Conservation (phyloP, 2,888 invertebrate genomes). For the Alsophila aescularia region DNA sequence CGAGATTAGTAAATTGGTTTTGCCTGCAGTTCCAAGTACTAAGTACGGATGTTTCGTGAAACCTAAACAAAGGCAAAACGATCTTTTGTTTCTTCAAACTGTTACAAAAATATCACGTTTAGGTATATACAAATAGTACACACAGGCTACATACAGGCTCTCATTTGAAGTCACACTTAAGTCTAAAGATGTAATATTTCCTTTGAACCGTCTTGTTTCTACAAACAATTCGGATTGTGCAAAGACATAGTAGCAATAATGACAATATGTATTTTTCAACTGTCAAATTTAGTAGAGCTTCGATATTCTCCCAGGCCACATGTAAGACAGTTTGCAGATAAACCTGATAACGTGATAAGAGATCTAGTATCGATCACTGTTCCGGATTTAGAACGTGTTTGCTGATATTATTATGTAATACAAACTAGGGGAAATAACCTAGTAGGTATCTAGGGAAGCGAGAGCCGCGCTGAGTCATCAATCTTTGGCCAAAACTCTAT, state of each 20-base stretch:
- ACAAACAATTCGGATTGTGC: conserved; percentile 11
- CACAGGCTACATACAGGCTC: background rate
- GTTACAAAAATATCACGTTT: background rate
- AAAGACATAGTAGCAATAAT: conserved; percentile 9
- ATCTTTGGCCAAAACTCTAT: background rate
- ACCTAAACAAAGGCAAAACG: conserved; percentile 40
- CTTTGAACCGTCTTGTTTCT: background rate
- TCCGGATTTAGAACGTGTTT: conserved; percentile 24
- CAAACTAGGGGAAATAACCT: conserved; percentile 11
- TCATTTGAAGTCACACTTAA: background rate
- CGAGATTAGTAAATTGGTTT: conserved; percentile 29
- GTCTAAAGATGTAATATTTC: conserved; percentile 12
- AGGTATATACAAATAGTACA: background rate
- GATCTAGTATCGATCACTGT: conserved; percentile 31
- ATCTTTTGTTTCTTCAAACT: conserved; percentile 39
- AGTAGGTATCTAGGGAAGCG: background rate
- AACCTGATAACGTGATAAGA: conserved; percentile 35
- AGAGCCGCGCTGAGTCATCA: background rate
- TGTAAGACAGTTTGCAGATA: conserved; percentile 25
- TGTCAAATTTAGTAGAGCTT: background rate
- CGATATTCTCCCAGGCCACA: conserved; percentile 4
- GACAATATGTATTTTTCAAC: conserved; percentile 2
- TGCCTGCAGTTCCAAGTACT: conserved; percentile 38
- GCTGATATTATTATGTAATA: conserved; percentile 21
- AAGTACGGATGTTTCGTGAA: conserved; percentile 39